These are phyloP conservation scores for Microcaecilia unicolor DNA, from an alignment of 2,797 vertebrate genomes.

Conservation along the genomic window DNA sequence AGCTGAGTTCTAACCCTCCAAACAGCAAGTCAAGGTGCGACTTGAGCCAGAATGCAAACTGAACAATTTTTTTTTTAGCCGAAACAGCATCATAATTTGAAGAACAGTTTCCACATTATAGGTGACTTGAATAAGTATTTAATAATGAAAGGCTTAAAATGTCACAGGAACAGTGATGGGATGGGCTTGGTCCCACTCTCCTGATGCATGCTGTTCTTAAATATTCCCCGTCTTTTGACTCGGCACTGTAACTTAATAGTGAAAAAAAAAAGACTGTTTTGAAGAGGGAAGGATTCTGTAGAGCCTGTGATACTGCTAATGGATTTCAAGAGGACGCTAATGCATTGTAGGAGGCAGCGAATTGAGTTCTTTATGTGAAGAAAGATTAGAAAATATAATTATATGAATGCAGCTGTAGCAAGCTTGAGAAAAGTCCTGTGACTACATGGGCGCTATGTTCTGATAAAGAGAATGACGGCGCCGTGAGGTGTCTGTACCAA, in stretches of 20 bases:
- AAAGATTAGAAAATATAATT: conserved; percentile 64
- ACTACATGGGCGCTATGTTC: conserved; percentile 50
- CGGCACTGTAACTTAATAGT: conserved; percentile 51
- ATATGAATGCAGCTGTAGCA: conserved; percentile 43
- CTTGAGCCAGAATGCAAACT: too few species aligned
- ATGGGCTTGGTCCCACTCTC: conserved; percentile 22
- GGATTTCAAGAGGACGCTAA: conserved; percentile 70
- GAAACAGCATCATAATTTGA: too few species aligned
- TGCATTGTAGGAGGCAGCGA: conserved; percentile 53
- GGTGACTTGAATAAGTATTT: too few species aligned
- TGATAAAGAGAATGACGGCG: conserved; percentile 44
- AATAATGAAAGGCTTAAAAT: too few species aligned
- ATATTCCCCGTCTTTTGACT: conserved; percentile 47
- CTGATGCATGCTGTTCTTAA: conserved; percentile 37
- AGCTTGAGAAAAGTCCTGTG: conserved; percentile 48
- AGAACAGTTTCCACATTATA: too few species aligned
- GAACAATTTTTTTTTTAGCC: too few species aligned
- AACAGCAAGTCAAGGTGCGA: too few species aligned
- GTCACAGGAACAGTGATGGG: too few species aligned
- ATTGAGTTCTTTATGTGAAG: conserved; percentile 57
- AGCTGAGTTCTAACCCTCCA: too few species aligned
- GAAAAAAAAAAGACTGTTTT: conserved; percentile 30
- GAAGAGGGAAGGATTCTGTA: conserved; percentile 45
- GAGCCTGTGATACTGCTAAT: conserved; percentile 62
- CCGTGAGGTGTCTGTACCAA: conserved; percentile 30